Evolutionary conservation across 2,113 vertebrate genomes (phyloP).

Genomic region (Grammomys surdaster): DNA sequence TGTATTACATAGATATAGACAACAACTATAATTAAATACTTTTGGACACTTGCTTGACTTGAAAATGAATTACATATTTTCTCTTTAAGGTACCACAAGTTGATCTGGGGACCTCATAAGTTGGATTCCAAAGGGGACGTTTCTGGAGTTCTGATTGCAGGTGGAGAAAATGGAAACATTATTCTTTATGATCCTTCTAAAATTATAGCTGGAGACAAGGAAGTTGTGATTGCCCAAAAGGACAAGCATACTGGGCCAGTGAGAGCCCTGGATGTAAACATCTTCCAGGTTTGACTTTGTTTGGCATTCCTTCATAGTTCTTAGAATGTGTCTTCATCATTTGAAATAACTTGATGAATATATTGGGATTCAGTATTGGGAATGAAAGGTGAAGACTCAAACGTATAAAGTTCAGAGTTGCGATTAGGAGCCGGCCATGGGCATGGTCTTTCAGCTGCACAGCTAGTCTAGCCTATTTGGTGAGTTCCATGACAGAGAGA

Average conservation of each 20-base stretch:
- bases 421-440: neutral
- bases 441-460: no score
- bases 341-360: slow-evolving; percentile 39
- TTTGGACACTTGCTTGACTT: slow-evolving; percentile 49
- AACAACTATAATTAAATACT: neutral
- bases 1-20: neutral
- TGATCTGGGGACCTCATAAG: slow-evolving; percentile 95
- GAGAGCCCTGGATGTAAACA: slow-evolving; percentile 94
- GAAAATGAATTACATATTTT: slow-evolving; percentile 53
- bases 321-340: neutral
- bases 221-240: slow-evolving; percentile 94
- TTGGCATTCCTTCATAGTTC: slow-evolving; percentile 24
- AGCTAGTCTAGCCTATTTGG: no score
- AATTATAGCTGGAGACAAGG: slow-evolving; percentile 92
- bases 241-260: slow-evolving; percentile 96
- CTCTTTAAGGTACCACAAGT: slow-evolving; percentile 94
- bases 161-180: slow-evolving; percentile 96
- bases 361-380: neutral
- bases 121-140: slow-evolving; percentile 85
- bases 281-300: slow-evolving; percentile 92
- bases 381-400: neutral
- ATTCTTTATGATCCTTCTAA: slow-evolving; percentile 96
- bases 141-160: slow-evolving; percentile 94
- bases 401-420: neutral
- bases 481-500: neutral